Base-by-base conservation (phyloP, 2,113 vertebrate genomes). In the Corvus cornix region DNA sequence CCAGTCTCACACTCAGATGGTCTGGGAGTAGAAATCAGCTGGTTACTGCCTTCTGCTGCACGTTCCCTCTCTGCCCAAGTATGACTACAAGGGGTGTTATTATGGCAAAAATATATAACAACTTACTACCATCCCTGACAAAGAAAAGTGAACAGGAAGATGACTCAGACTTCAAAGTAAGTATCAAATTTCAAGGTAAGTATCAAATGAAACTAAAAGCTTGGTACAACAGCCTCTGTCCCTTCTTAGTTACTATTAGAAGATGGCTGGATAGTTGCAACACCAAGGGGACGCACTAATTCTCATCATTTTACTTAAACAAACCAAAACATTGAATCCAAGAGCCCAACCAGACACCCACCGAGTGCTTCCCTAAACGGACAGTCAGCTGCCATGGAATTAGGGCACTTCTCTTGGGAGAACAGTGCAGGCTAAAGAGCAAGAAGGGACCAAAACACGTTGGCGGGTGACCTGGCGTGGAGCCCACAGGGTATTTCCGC, bases 391-490 rank as follows among this genome's bases (percentile, higher is more conserved):
- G 35, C 23, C 39, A 15, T 0, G 12, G 35, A 86, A 77, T 20
- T 4, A 16, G 46, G 64, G 30, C 43, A 5, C 31, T 41, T 67
- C 33, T 39, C 77, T 24, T 0, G 20, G 48, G 39, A 35, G 46
- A 51, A 51, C 9, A 70, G 43, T 4, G 85, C n/a, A 14, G 60
- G 18, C 14, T 16, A 52, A 58, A 44, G 68, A 18, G 51, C 51
- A 69, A 16, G 41, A 60, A 28, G 46, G 41, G 10, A 16, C 17
- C 41, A 3, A 37, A 51, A 2, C 0, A 15, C 0, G 18, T 1
- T 41, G 10, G 24, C 7, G 44, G 44, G 59, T 64, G 80, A 89
- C 90, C 79, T 84, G 89, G 76, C 14, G 15, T 10, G 62, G 49
- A 48, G 56, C 66, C 56, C 91, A 7, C 46, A 46, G 3, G 73